Evolutionary conservation across 2,113 vertebrate species (phyloP).

Genomic region (Chrysochloris asiatica): DNA sequence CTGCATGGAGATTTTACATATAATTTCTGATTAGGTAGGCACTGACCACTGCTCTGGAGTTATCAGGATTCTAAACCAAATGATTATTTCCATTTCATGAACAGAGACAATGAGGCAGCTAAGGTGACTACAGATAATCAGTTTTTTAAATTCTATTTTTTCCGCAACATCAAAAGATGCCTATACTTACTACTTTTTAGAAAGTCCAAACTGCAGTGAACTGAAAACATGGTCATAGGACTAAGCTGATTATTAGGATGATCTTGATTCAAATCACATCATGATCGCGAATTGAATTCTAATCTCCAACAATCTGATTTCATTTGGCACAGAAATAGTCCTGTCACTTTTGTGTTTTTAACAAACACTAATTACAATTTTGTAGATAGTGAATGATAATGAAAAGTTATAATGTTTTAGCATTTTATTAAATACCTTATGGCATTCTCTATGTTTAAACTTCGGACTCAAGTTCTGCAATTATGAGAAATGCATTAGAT

Average conservation of each 20-base stretch:
- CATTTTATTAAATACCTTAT: conserved; percentile 48
- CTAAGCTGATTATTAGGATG: conserved; percentile 15
- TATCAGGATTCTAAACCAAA: neutral
- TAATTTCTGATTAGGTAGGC: neutral
- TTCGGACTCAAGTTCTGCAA: neutral
- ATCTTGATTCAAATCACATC: conserved; percentile 43
- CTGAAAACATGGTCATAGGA: conserved; percentile 16
- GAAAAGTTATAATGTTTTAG: conserved; percentile 35
- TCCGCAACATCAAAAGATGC: neutral
- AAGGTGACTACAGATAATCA: neutral
- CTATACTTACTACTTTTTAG: neutral
- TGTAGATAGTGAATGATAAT: neutral
- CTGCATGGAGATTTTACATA: neutral
- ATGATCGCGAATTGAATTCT: conserved; percentile 58
- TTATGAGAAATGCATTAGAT: neutral
- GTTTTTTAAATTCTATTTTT: neutral
- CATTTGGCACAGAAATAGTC: conserved; percentile 1
- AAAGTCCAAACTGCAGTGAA: neutral
- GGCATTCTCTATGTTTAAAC: neutral
- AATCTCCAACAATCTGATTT: conserved; percentile 48
- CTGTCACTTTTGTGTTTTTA: conserved; percentile 53
- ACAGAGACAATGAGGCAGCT: neutral
- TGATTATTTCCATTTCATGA: neutral
- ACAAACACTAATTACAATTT: conserved; percentile 53
- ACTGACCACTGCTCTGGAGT: neutral